These are phyloP conservation scores for Belonocnema kinseyi DNA, from an alignment of 1,140 invertebrate genomes.

Conservation along the genomic window DNA sequence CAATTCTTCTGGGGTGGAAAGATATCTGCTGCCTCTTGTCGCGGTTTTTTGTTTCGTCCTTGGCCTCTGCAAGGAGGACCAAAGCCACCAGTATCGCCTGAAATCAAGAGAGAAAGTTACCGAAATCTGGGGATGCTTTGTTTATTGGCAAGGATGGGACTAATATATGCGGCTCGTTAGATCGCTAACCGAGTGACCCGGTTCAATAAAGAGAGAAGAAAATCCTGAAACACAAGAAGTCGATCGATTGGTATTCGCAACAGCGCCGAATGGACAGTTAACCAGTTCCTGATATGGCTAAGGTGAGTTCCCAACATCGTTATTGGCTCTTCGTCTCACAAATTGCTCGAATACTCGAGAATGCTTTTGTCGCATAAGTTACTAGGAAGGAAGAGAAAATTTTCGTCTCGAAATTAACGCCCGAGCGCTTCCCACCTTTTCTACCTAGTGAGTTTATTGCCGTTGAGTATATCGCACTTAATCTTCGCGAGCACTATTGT, in stretches of 20 bases:
- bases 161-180: not conserved
- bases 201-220: conserved; percentile 47
- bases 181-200: conserved; percentile 66
- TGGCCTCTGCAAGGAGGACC: conserved; percentile 50
- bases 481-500: not conserved
- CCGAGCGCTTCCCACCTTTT: conserved; percentile 11
- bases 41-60: conserved; percentile 63
- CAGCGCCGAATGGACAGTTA: conserved; percentile 56
- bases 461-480: not conserved
- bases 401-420: conserved; percentile 42
- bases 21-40: conserved; percentile 68
- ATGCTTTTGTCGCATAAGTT: conserved; percentile 33
- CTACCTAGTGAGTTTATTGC: conserved; percentile 10
- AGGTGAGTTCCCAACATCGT: conserved; percentile 41
- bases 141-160: not conserved
- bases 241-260: conserved; percentile 64
- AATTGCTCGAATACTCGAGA: conserved; percentile 18
- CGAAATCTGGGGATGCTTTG: not conserved
- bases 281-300: conserved; percentile 59
- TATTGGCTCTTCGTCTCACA: not conserved
- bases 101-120: conserved; percentile 45
- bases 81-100: conserved; percentile 58
- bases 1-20: conserved; percentile 59
- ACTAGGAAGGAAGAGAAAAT: conserved; percentile 47
- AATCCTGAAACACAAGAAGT: conserved; percentile 56